phyloP scores from a whole-genome alignment of 2,113 vertebrate species.

The Psilopsiagon aymara region DNA sequence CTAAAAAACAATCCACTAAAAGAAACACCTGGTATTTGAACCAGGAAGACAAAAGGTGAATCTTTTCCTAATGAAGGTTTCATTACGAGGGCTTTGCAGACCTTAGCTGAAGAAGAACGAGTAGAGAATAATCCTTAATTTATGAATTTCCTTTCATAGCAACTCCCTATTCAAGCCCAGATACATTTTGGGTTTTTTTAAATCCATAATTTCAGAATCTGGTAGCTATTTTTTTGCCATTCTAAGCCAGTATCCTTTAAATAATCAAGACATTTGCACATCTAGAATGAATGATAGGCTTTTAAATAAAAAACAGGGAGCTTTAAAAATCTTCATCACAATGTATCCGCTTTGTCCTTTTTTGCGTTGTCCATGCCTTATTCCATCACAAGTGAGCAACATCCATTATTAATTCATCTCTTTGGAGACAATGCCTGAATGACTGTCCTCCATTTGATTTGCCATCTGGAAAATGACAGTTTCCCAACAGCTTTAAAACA shows the following conservation, averaged over 20 bases:
- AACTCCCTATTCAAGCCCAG: neutral
- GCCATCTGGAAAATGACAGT: neutral
- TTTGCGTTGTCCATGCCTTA: neutral
- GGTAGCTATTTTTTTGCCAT: neutral
- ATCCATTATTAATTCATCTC: neutral
- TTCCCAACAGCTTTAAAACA: constrained; percentile 7
- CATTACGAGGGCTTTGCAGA: neutral
- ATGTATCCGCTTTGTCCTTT: neutral
- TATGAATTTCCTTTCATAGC: neutral
- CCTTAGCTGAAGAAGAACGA: neutral
- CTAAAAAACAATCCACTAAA: neutral
- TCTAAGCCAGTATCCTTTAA: neutral
- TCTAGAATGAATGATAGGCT: neutral
- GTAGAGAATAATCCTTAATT: neutral
- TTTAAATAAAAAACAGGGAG: neutral
- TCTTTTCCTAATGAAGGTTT: neutral
- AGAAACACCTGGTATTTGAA: neutral
- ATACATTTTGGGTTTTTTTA: neutral
- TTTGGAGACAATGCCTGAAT: neutral
- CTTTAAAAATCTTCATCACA: neutral
- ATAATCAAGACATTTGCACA: neutral
- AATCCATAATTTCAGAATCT: neutral
- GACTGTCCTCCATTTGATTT: constrained; percentile 1
- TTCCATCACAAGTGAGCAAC: neutral
- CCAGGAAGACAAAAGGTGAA: neutral